These are phyloP conservation scores for Thunnus maccoyii DNA, from an alignment of 2,113 vertebrate genomes.

Conservation along the genomic window DNA sequence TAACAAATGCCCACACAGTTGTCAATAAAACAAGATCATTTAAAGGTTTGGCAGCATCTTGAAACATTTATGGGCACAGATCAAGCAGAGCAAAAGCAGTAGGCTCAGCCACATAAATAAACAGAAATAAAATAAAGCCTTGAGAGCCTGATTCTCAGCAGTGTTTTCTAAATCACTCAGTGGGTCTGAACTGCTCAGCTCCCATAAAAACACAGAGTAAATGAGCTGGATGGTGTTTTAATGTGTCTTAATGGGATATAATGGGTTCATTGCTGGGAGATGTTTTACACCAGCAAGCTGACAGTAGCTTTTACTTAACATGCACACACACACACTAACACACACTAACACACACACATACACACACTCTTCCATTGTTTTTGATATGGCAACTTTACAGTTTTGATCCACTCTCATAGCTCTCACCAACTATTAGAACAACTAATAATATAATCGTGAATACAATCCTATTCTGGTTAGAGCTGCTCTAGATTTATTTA, in stretches of 20 bases:
- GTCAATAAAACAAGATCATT: not conserved
- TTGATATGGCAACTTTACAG: no score
- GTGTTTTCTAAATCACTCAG: not conserved
- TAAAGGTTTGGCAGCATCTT: conserved; percentile 12
- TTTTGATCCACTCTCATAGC: no score
- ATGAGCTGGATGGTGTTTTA: conserved; percentile 38
- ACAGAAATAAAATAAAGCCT: not conserved
- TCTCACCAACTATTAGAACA: no score
- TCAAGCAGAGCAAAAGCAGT: not conserved
- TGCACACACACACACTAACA: no score
- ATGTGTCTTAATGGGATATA: conserved; percentile 41
- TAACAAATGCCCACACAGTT: not conserved
- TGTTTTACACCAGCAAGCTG: conserved; percentile 17
- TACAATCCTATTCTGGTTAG: no score
- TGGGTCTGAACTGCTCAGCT: not conserved
- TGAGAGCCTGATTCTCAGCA: not conserved
- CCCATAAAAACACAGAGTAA: conserved; percentile 26
- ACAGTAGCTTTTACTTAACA: conserved; percentile 16
- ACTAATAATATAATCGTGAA: no score
- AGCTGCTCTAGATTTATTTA: no score
- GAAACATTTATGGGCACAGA: not conserved
- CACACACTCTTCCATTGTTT: not conserved
- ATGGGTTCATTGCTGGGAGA: conserved; percentile 40
- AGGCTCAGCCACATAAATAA: not conserved
- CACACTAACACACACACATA: not conserved